Evolutionary conservation across 2,797 vertebrate species (phyloP).

Genomic region (Phataginus tetradactyla): DNA sequence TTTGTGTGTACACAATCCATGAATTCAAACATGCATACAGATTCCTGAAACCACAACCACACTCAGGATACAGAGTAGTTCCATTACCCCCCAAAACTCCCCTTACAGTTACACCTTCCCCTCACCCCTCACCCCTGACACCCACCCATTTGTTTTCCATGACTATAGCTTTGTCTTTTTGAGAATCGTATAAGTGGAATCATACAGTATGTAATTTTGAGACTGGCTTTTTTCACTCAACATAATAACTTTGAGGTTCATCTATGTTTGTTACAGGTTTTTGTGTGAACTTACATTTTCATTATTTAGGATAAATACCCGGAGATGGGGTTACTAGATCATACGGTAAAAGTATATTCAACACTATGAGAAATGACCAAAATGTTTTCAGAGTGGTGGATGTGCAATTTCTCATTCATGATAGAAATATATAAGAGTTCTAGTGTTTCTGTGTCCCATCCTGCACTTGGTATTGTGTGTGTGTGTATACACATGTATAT

Average conservation of each 20-base stretch:
- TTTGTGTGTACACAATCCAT: not conserved
- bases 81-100: not conserved
- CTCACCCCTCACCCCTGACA: not conserved
- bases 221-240: not conserved
- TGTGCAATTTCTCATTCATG: not conserved
- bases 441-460: not conserved
- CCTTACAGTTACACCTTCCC: not conserved
- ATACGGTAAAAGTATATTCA: not conserved
- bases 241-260: not conserved
- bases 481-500: too few relatives aligned
- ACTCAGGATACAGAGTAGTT: not conserved
- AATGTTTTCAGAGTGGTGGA: not conserved
- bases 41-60: not conserved
- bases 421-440: not conserved
- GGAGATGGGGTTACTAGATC: not conserved
- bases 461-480: not conserved
- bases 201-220: not conserved
- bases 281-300: conserved; percentile 24
- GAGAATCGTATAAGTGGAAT: not conserved
- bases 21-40: not conserved
- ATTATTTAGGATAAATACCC: not conserved
- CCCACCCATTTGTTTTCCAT: not conserved
- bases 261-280: not conserved
- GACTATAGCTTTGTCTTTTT: not conserved
- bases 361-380: not conserved